Evolutionary conservation across 2,797 vertebrate genomes (phyloP).

Genomic region (Glyptemys insculpta): DNA sequence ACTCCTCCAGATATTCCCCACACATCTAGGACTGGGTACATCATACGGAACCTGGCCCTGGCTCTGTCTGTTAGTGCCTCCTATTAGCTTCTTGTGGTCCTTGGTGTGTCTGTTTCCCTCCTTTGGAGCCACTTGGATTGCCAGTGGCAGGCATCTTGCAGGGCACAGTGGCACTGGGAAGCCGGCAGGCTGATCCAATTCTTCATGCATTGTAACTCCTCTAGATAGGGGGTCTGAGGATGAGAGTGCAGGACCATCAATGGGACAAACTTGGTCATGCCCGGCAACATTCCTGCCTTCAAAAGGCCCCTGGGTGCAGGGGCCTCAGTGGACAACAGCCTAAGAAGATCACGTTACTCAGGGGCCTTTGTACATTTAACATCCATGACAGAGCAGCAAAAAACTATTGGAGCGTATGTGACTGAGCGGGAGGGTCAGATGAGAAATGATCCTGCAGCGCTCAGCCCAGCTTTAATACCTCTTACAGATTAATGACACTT

Average conservation of each 20-base stretch:
- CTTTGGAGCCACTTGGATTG: not conserved
- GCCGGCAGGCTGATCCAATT: not conserved
- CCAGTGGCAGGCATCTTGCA: not conserved
- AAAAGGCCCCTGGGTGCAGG: not conserved
- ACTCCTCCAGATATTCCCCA: not conserved
- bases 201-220: not conserved
- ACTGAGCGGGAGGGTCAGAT: not conserved
- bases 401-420: conserved; percentile 47
- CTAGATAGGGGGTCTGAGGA: rapidly evolving
- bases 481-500: conserved; percentile 52
- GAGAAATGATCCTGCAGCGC: not conserved
- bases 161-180: not conserved
- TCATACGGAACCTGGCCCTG: not conserved
- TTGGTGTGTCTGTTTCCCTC: not conserved
- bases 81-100: not conserved
- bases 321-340: not conserved
- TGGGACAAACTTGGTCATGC: conserved; percentile 46
- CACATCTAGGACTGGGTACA: not conserved
- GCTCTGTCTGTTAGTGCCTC: not conserved
- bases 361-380: conserved; percentile 64
- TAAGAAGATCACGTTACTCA: conserved; percentile 61
- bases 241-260: rapidly evolving
- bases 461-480: conserved; percentile 51
- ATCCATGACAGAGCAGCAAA: conserved; percentile 22
- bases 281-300: conserved; percentile 39